Percentiles rank a stretch among this genome's conserved stretches.
Conservation (phyloP, 2,113 vertebrate species). For the Carassius auratus region DNA sequence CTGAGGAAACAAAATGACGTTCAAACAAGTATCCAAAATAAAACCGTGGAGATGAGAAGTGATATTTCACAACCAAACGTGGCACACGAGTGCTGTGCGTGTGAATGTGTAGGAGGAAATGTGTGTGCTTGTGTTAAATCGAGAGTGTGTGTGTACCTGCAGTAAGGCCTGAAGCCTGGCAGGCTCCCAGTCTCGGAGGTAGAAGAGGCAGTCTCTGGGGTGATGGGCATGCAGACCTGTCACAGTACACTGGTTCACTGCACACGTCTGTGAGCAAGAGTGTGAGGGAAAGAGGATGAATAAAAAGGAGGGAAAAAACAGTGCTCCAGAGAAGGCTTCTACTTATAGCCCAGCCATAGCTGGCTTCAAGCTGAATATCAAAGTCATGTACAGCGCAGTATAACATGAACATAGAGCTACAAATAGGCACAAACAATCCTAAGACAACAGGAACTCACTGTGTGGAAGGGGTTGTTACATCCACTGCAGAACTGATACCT, state of each 20-base stretch:
- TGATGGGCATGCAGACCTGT: conserved; percentile 88
- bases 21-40: conserved; percentile 8
- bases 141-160: conserved; percentile 70
- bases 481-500: conserved; percentile 92
- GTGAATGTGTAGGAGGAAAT: conserved; percentile 37
- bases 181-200: conserved; percentile 86
- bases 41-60: conserved; percentile 11
- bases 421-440: neutral
- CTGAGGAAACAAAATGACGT: conserved; percentile 58
- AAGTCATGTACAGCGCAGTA: neutral
- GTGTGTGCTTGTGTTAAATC: neutral
- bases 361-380: conserved; percentile 10
- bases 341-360: neutral
- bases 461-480: conserved; percentile 88
- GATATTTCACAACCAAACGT: conserved; percentile 15
- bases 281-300: conserved; percentile 21
- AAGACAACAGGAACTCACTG: conserved; percentile 64
- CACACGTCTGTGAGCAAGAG: conserved; percentile 67
- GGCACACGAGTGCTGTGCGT: conserved; percentile 1
- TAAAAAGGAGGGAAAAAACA: neutral
- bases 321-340: neutral
- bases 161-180: conserved; percentile 81
- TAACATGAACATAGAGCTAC: neutral
- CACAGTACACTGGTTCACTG: conserved; percentile 76
- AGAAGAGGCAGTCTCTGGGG: conserved; percentile 89